Conservation (phyloP, 2,113 vertebrate genomes). For the Pluvialis apricaria region DNA sequence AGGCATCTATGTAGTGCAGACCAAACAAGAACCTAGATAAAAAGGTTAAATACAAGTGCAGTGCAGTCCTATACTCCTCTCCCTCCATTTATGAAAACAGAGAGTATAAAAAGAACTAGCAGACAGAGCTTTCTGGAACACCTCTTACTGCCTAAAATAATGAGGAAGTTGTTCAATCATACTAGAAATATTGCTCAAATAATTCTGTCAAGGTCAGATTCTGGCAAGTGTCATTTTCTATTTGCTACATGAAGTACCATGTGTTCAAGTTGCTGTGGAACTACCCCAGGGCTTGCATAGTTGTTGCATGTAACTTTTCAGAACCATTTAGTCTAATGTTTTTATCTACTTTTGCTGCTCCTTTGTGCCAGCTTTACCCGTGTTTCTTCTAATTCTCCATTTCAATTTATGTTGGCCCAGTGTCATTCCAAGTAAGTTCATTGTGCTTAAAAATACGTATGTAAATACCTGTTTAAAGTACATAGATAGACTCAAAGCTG, state of each 20-base stretch:
- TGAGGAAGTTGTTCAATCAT: not conserved
- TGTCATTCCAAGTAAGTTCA: not conserved
- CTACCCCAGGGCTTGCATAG: not conserved
- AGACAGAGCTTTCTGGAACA: not conserved
- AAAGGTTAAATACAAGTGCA: not conserved
- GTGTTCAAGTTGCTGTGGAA: not conserved
- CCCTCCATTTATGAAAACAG: not conserved
- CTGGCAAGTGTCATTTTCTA: conserved; percentile 25
- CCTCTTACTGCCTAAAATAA: not conserved
- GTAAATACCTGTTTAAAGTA: not conserved
- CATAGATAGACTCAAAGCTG: not conserved
- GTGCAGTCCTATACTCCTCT: not conserved
- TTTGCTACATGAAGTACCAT: not conserved
- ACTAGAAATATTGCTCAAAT: not conserved
- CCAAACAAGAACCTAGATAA: not conserved
- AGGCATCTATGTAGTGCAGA: not conserved
- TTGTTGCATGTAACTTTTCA: not conserved
- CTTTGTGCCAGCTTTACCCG: not conserved
- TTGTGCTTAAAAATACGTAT: not conserved
- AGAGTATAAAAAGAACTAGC: not conserved
- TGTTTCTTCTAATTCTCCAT: not conserved
- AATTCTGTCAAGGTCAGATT: conserved; percentile 11
- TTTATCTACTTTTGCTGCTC: not conserved
- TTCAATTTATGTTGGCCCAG: not conserved
- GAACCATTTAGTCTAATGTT: not conserved